Evolutionary conservation across 1,140 invertebrate species (phyloP), one percentile per base, ranked within the genome.

Genomic region (Eriocheir sinensis): DNA sequence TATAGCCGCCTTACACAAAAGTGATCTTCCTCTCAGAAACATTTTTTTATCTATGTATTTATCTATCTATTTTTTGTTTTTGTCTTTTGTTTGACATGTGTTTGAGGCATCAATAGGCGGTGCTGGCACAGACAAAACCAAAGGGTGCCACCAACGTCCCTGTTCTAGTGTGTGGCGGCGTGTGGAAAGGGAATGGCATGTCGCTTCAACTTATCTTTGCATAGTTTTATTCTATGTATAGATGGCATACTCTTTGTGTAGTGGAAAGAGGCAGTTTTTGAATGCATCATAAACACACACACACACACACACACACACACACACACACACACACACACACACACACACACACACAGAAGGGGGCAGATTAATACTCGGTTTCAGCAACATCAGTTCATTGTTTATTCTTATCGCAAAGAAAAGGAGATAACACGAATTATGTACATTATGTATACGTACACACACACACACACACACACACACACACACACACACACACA

Each of bases 221-320:
- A 92, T 92, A 36, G n/a, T 72, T 81, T 81, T 86, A 93, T 30
- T 48, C 60, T 86, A 93, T 83, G 86, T 48, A 86, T 44, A 93
- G 21, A 86, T 86, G 85, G 27, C 86, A 93, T 83, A 93, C 17
- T 93, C 85, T 93, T 34, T 93, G 86, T 83, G 86, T 9, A 48
- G 30, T 27, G 36, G 48, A 34, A 15, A 3, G 3, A 53, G 17
- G 48, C 0, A 53, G 83, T 8, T 0, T 3, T n/a, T 9, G 83
- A 32, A n/a, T n/a, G n/a, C n/a, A n/a, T n/a, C 27, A 72, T 21
- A 72, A 4, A n/a, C 27, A 72, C 27, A 72, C 27, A n/a, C 27
- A 72, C 27, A 72, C 0, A 72, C 27, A 72, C 27, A 72, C 27
- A 72, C 27, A 72, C 27, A 72, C 27, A 72, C 27, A 72, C 27